phyloP scores from a whole-genome alignment of 2,797 vertebrate genomes.

The Pseudotriccus pelzelni region DNA sequence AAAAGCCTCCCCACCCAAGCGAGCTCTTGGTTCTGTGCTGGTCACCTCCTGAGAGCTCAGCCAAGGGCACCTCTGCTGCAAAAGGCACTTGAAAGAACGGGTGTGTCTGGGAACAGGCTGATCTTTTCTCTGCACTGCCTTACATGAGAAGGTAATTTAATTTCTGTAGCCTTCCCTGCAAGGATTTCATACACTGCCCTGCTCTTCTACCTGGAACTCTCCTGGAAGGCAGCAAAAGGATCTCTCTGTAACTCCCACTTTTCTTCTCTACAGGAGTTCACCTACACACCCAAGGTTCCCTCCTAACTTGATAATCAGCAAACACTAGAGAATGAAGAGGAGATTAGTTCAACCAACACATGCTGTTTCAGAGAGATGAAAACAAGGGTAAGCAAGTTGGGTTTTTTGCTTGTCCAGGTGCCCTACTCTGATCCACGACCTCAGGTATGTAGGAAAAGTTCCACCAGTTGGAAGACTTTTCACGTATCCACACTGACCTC shows the following conservation, averaged over 20 bases:
- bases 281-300: background rate
- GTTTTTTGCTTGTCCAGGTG: background rate
- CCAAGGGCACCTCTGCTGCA: background rate
- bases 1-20: background rate
- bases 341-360: background rate
- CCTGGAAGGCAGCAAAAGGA: background rate
- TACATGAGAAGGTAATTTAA: background rate
- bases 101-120: background rate
- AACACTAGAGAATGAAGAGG: background rate
- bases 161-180: background rate
- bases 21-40: background rate
- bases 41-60: background rate
- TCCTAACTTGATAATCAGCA: background rate
- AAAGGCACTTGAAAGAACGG: conserved; percentile 32
- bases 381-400: background rate
- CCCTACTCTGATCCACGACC: background rate
- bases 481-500: background rate
- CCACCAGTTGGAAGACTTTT: background rate
- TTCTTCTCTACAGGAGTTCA: background rate
- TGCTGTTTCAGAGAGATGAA: background rate
- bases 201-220: background rate
- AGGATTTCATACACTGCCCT: background rate
- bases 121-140: background rate
- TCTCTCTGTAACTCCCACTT: background rate
- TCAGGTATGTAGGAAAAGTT: background rate